Evolutionary conservation across 2,113 vertebrate species (phyloP), one percentile per base, ranked within the genome.

Genomic region (Callaeas wilsoni): DNA sequence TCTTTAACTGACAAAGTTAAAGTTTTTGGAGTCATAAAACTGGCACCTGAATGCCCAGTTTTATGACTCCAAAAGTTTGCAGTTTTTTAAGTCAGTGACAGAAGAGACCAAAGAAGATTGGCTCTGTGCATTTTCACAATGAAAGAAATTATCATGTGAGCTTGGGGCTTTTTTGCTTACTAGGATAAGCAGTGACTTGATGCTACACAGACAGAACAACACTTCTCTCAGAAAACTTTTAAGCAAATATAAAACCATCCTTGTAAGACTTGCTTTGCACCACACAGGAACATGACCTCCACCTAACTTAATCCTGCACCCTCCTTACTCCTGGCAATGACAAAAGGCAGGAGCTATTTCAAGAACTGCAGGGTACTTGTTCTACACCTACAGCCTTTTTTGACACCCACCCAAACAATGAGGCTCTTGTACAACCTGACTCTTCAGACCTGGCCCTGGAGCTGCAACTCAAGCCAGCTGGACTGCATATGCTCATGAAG

Each of bases 121-220:
- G 13, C 16, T 64, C 35, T 60, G 27, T 13, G 18, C 15, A 21
- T 47, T 84, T 80, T 60, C 37, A 64, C 30, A 87, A 5, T 10
- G 42, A 18, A 41, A 30, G 37, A 65, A 59, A 67, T 37, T 27
- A 41, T 47, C 39, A 21, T 13, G 39, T 1, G 1, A 88, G 44
- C 59, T 67, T 27, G 32, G 6, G 11, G 7, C 2, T 63, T 63
- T 85, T 68, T 29, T 22, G 46, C 12, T 56, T 39, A 8, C 30
- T 29, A 67, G 19, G 32, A 30, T 9, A 60, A 53, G 27, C 33
- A 47, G 35, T 8, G 23, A 60, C 53, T n/a, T 76, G 52, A 52
- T 21, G 9, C 33, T 46, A 46, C 2, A 13, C 16, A 57, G 42
- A 55, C 29, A 55, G 14, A 86, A 37, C 0, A 0, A n/a, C 8